Conservation (phyloP, 2,113 vertebrate genomes). For the Rhipidura dahli region DNA sequence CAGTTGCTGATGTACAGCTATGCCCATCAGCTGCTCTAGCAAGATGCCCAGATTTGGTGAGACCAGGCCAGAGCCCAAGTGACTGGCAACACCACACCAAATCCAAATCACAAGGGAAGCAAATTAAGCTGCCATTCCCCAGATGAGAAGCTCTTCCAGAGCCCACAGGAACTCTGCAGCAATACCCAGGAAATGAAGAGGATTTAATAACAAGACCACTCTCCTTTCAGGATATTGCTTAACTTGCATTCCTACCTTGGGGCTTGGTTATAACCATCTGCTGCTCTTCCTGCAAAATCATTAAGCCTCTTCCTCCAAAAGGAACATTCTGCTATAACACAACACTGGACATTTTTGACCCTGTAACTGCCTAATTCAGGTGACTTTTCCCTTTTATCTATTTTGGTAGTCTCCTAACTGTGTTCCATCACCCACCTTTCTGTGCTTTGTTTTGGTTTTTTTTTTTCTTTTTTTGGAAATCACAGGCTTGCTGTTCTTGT, state of each 20-base stretch:
- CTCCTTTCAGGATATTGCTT: conserved; percentile 21
- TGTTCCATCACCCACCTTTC: not conserved
- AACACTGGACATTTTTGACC: not conserved
- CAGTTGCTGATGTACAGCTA: not conserved
- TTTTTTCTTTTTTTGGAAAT: not conserved
- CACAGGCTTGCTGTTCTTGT: not conserved
- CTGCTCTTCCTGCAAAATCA: not conserved
- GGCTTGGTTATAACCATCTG: not conserved
- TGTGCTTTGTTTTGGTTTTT: not conserved
- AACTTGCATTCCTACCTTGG: not conserved
- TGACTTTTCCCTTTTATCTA: not conserved
- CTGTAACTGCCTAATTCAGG: not conserved
- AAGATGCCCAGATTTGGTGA: not conserved
- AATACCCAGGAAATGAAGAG: not conserved
- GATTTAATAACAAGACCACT: conserved; percentile 28
- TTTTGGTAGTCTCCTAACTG: not conserved
- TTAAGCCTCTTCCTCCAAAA: not conserved
- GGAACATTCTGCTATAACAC: not conserved
- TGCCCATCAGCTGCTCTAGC: not conserved
- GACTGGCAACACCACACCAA: not conserved
- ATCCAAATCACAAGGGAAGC: not conserved
- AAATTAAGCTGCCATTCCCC: not conserved
- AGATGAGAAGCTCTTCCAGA: not conserved
- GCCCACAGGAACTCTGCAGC: not conserved
- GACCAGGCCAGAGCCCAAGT: not conserved